These are phyloP conservation scores for Pimpla rufipes DNA, from an alignment of 2,888 invertebrate species.

Conservation along the genomic window DNA sequence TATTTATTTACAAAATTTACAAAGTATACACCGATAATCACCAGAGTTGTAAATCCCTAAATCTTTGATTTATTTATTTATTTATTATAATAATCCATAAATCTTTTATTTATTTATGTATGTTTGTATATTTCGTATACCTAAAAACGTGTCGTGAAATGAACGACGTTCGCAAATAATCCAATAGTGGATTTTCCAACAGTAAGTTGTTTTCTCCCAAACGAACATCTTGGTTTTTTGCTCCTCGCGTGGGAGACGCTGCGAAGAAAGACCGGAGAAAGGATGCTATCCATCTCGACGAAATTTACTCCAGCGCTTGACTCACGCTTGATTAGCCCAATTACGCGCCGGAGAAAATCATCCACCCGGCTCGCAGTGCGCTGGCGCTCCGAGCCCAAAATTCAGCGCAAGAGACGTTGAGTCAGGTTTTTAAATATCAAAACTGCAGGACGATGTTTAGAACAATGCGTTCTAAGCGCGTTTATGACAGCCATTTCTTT, in stretches of 20 bases:
- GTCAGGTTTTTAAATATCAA: background rate
- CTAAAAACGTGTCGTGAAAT: too few relatives aligned
- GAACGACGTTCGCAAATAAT: too few relatives aligned
- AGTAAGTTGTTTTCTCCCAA: too few relatives aligned
- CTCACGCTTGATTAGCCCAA: slow-evolving; percentile 22
- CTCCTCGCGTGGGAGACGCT: background rate
- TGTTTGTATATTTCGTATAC: too few relatives aligned
- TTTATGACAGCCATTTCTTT: background rate
- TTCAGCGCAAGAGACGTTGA: background rate
- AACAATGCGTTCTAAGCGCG: too few relatives aligned
- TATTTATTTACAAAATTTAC: too few relatives aligned
- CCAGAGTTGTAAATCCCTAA: too few relatives aligned
- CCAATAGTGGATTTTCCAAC: too few relatives aligned
- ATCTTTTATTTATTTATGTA: too few relatives aligned
- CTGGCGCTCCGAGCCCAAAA: background rate
- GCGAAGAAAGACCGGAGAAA: slow-evolving; percentile 11
- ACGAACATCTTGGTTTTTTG: background rate
- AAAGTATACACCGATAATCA: too few relatives aligned
- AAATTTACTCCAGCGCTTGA: slow-evolving; percentile 26
- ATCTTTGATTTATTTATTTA: too few relatives aligned
- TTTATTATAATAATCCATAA: too few relatives aligned
- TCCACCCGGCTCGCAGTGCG: background rate
- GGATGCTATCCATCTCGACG: slow-evolving; percentile 6
- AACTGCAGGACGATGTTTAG: background rate
- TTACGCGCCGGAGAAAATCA: slow-evolving; percentile 7